Evolutionary conservation across 2,797 vertebrate genomes (phyloP).

Genomic region (Oryzias dopingdopingensis): DNA sequence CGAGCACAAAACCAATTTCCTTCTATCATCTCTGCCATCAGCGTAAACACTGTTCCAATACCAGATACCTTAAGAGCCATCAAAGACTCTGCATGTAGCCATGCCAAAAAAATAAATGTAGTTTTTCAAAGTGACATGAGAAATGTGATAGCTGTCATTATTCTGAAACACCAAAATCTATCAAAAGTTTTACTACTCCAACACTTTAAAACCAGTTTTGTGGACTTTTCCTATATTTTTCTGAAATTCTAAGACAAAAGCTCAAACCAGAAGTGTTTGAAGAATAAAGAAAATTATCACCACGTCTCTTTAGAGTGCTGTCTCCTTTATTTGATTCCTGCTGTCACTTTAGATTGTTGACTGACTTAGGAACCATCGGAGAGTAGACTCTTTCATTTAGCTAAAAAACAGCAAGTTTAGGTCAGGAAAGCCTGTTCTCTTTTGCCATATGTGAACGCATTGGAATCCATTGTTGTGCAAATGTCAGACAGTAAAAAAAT

Average conservation of each 20-base stretch:
- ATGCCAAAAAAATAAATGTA: constrained; percentile 37
- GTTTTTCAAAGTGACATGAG: constrained; percentile 11
- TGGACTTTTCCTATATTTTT: constrained; percentile 42
- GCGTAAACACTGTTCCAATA: constrained; percentile 12
- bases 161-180: constrained; percentile 28
- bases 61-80: constrained; percentile 17
- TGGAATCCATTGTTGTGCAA: too few species aligned
- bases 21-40: constrained; percentile 15
- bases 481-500: too few species aligned
- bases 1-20: constrained; percentile 13
- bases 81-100: constrained; percentile 18
- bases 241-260: constrained; percentile 24
- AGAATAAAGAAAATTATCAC: constrained; percentile 21
- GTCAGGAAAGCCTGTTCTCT: constrained; percentile 3
- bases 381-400: constrained; percentile 11
- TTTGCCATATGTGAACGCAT: background rate
- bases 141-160: constrained; percentile 27
- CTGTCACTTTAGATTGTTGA: constrained; percentile 34
- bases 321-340: constrained; percentile 41
- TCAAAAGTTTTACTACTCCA: constrained; percentile 29
- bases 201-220: constrained; percentile 44
- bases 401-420: constrained; percentile 28
- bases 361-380: constrained; percentile 30
- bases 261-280: constrained; percentile 25
- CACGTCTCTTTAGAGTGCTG: constrained; percentile 44